Percentiles rank a stretch among this genome's conserved stretches.
phyloP scores from a whole-genome alignment of 2,113 vertebrate genomes.

The Nyctereutes procyonoides region DNA sequence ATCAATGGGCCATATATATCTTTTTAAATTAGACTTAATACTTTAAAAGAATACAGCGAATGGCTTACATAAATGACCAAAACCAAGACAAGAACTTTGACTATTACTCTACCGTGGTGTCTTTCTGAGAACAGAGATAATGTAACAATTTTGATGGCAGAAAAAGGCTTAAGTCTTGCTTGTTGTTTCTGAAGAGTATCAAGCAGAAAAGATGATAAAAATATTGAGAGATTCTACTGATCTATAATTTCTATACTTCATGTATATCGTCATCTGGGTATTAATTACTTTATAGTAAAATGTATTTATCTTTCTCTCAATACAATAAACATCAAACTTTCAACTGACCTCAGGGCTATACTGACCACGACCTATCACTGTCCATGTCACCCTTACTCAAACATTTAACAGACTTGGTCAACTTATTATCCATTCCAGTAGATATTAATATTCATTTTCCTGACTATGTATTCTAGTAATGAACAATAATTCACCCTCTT shows the following conservation, averaged over 20 bases:
- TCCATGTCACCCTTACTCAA: not conserved
- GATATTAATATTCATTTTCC: not conserved
- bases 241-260: not conserved
- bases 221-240: not conserved
- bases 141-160: not conserved
- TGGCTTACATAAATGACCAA: not conserved
- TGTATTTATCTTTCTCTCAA: not conserved
- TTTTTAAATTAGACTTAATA: not conserved
- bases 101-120: not conserved
- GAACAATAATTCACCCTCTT: not conserved
- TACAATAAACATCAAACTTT: not conserved
- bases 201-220: not conserved
- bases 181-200: not conserved
- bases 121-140: not conserved
- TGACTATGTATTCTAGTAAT: not conserved
- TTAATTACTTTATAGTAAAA: not conserved
- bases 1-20: not conserved
- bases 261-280: not conserved
- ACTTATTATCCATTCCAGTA: not conserved
- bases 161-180: not conserved
- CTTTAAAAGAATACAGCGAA: not conserved
- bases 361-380: not conserved
- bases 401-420: not conserved
- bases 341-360: not conserved
- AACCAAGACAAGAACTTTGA: not conserved